These are phyloP conservation scores for Mastacembelus armatus DNA, from an alignment of 2,797 vertebrate species.

Conservation along the genomic window DNA sequence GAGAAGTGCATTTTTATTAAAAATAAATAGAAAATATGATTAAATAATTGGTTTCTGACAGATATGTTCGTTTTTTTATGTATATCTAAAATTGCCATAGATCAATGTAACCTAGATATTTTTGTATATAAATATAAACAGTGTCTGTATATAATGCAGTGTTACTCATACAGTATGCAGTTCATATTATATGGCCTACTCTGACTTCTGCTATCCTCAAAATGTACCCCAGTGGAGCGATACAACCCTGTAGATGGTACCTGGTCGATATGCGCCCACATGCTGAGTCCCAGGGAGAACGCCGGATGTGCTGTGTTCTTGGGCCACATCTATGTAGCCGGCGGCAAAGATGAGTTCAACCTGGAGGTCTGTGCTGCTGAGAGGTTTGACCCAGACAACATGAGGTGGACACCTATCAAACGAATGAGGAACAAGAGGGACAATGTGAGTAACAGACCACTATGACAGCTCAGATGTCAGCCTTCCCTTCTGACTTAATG, in stretches of 20 bases:
- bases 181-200: slow-evolving; percentile 20
- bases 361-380: slow-evolving; percentile 68
- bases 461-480: neutral
- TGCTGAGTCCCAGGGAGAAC: slow-evolving; percentile 72
- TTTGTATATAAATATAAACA: slow-evolving; percentile 32
- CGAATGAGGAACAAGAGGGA: slow-evolving; percentile 71
- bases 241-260: slow-evolving; percentile 72
- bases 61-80: neutral
- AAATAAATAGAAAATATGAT: neutral
- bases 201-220: slow-evolving; percentile 35
- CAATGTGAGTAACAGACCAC: slow-evolving; percentile 53
- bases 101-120: neutral
- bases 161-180: slow-evolving; percentile 46
- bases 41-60: neutral
- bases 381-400: slow-evolving; percentile 61
- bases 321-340: slow-evolving; percentile 67
- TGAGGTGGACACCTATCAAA: slow-evolving; percentile 60
- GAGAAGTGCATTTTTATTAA: neutral
- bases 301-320: slow-evolving; percentile 71
- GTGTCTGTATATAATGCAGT: neutral
- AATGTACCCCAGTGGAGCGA: slow-evolving; percentile 74
- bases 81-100: neutral
- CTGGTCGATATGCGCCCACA: slow-evolving; percentile 71
- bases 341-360: slow-evolving; percentile 68
- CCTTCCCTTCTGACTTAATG: neutral